These are phyloP conservation scores for Dasyornis broadbenti DNA, from an alignment of 2,113 vertebrate genomes.

Conservation along the genomic window DNA sequence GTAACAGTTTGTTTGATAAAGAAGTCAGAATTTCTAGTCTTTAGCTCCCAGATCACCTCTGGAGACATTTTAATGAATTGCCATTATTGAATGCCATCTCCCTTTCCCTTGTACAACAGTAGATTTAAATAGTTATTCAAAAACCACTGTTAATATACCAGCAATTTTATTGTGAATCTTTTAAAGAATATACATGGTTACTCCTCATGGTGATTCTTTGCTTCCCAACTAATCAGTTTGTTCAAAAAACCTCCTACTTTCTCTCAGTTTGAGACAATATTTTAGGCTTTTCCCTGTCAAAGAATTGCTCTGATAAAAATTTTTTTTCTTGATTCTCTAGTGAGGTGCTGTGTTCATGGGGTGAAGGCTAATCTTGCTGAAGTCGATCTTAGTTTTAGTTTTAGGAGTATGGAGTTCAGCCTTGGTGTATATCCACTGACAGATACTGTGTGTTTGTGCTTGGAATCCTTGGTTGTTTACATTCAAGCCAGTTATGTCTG, in stretches of 20 bases:
- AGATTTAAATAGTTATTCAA: not conserved
- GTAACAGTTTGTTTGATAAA: not conserved
- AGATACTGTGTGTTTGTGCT: not conserved
- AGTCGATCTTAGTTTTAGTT: not conserved
- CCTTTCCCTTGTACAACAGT: not conserved
- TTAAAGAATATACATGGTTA: not conserved
- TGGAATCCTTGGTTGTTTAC: not conserved
- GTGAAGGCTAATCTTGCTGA: not conserved
- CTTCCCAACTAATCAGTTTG: not conserved
- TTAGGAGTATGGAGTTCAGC: not conserved
- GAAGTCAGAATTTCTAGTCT: not conserved
- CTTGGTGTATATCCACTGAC: not conserved
- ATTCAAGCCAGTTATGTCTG: not conserved
- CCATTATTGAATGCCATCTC: not conserved
- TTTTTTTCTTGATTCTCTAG: not conserved
- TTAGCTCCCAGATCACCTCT: not conserved
- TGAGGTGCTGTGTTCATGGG: not conserved
- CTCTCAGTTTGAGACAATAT: not conserved
- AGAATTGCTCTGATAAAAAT: not conserved
- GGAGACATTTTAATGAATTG: not conserved
- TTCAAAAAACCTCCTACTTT: not conserved
- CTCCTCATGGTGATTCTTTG: not conserved
- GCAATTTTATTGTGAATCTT: not conserved
- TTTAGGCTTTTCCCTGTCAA: not conserved
- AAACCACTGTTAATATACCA: not conserved